Base-by-base conservation (phyloP, 2,113 vertebrate species). In the Anguilla japonica region DNA sequence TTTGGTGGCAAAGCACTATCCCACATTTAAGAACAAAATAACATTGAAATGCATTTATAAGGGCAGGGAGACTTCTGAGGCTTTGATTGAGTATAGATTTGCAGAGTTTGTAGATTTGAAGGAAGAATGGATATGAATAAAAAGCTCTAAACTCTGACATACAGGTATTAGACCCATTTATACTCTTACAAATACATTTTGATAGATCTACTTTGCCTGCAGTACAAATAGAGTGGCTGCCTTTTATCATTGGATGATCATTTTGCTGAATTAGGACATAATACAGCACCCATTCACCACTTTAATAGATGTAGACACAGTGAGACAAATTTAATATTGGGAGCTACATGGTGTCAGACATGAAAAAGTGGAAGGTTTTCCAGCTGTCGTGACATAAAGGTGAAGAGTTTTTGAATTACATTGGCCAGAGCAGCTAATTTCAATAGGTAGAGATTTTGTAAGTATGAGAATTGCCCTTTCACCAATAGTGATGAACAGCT, bases 291-390 rank as follows among this genome's bases (percentile, higher is more conserved):
- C 29, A 71, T 43, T 22, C 14, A 87, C 46, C 46, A 82, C 34
- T 75, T 87, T 89, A 89, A 89, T 89, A 89, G 86, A 83, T 71
- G 41, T 79, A 88, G 86, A 41, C 75, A 86, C 84, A 80, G 89
- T 85, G 57, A 86, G 56, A 82, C 57, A 57, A 82, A 75, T 83
- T 67, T 71, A 75, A 29, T 40, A 71, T 34, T 83, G 67, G 67
- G 79, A 75, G 46, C 79, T 71, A 87, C 83, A 87, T n/a, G 83
- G 63, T 81, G 83, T 41, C 41, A 53, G 63, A 82, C 87, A 87
- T 89, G 82, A 84, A 53, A 56, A 60, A 46, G 50, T 18, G 63
- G 57, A 50, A 89, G 87, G 84, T n/a, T 79, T 82, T 79, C 43
- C 85, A 85, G 85, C 50, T 83, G 50, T 53, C 60, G 50, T 87